Evolutionary conservation across 2,888 invertebrate genomes (phyloP).

Genomic region (Pseudeuparius sepicola): DNA sequence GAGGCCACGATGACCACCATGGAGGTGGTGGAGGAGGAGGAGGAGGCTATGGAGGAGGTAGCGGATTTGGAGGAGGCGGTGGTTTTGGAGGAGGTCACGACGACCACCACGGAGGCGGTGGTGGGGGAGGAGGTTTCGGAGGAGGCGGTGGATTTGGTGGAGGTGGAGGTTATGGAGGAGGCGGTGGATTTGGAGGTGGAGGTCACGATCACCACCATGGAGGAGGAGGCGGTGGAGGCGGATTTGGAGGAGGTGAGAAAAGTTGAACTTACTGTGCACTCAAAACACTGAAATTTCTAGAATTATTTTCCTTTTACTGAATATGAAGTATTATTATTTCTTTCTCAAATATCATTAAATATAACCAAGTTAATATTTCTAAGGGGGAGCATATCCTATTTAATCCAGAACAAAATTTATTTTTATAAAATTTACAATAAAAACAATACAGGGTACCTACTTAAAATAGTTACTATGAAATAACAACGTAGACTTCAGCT

Average conservation of each 20-base stretch:
- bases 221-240: conserved; percentile 9
- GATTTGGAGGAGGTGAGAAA: not conserved
- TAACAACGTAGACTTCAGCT: no score
- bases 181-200: conserved; percentile 7
- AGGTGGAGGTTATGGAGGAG: conserved; percentile 15
- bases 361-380: no score
- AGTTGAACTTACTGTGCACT: no score
- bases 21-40: conserved; percentile 1
- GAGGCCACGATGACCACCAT: not conserved
- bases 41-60: conserved; percentile 3
- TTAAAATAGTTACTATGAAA: no score
- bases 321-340: no score
- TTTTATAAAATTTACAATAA: no score
- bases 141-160: conserved; percentile 8
- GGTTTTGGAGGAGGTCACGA: conserved; percentile 8
- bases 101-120: conserved; percentile 14
- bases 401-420: no score
- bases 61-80: conserved; percentile 4
- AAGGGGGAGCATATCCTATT: no score
- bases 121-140: conserved; percentile 12
- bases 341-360: no score
- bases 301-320: no score
- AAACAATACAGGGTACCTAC: no score
- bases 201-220: conserved; percentile 7
- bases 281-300: no score